Percentiles rank a stretch among this genome's conserved stretches.
phyloP scores from a whole-genome alignment of 1,140 invertebrate genomes.

The Penaeus japonicus region DNA sequence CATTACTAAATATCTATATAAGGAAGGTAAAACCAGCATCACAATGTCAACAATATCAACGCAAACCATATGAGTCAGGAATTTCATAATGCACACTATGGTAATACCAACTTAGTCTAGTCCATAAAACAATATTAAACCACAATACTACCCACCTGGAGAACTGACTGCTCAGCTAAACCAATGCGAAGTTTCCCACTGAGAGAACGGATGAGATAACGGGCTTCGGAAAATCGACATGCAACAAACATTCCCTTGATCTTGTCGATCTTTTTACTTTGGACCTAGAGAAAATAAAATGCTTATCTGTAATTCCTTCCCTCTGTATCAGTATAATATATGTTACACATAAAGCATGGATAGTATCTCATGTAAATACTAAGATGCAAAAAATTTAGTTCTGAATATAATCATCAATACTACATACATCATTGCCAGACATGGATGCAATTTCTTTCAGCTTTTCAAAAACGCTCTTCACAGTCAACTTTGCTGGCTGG shows the following conservation, averaged over 20 bases:
- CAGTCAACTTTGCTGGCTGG: conserved; percentile 67
- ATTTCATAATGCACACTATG: no score
- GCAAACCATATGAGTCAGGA: no score
- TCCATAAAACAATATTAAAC: no score
- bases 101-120: no score
- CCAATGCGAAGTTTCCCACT: conserved; percentile 96
- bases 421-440: conserved; percentile 78
- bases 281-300: conserved; percentile 69
- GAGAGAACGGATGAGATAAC: conserved; percentile 90
- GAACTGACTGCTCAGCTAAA: conserved; percentile 94
- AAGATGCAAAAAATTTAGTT: background rate
- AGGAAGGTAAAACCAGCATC: background rate
- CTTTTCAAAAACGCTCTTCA: conserved; percentile 80
- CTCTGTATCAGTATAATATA: background rate
- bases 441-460: conserved; percentile 90
- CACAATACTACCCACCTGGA: conserved; percentile 74
- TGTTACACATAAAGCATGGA: no score
- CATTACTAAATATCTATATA: background rate
- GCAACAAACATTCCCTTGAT: conserved; percentile 93
- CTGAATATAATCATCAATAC: background rate
- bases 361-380: no score
- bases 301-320: background rate
- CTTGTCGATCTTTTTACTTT: conserved; percentile 89
- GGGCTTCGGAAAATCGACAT: conserved; percentile 87
- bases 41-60: no score